Conservation (phyloP, 2,113 vertebrate species). For the Perccottus glenii region DNA sequence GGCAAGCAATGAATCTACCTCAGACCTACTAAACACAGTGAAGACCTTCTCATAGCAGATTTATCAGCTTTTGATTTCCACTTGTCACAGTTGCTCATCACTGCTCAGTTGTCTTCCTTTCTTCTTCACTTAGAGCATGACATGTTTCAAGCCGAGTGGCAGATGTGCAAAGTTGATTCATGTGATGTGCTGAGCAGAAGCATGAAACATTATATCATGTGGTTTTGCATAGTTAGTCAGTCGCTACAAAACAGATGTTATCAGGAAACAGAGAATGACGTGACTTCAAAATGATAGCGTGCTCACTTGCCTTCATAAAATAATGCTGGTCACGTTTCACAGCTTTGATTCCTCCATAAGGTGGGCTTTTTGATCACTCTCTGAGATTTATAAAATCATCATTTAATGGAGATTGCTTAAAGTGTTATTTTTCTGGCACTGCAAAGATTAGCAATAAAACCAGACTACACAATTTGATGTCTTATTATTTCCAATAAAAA, state of each 20-base stretch:
- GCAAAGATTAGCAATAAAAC: too few relatives aligned
- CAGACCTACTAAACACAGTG: too few relatives aligned
- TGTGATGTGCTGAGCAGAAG: conserved; percentile 58
- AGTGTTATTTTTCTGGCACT: too few relatives aligned
- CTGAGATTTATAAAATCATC: too few relatives aligned
- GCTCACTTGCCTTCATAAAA: conserved; percentile 17
- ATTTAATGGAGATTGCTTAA: not conserved
- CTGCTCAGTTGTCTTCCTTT: conserved; percentile 52
- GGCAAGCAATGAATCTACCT: too few relatives aligned
- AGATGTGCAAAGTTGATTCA: conserved; percentile 62
- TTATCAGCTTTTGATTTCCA: conserved; percentile 20
- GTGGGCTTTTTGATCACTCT: too few relatives aligned
- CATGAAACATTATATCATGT: conserved; percentile 35
- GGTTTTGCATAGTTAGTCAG: conserved; percentile 44
- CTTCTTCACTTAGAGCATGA: conserved; percentile 53
- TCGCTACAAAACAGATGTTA: conserved; percentile 49
- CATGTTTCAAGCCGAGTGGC: conserved; percentile 57
- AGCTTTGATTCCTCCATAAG: conserved; percentile 8
- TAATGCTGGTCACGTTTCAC: conserved; percentile 16
- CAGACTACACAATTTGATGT: too few relatives aligned
- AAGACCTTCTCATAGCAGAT: not conserved
- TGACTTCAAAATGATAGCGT: conserved; percentile 46
- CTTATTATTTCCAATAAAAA: too few relatives aligned
- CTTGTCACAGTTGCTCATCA: conserved; percentile 34
- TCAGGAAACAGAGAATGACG: conserved; percentile 39